Evolutionary conservation across 2,113 vertebrate species (phyloP).

Genomic region (Acrocephalus kingi): DNA sequence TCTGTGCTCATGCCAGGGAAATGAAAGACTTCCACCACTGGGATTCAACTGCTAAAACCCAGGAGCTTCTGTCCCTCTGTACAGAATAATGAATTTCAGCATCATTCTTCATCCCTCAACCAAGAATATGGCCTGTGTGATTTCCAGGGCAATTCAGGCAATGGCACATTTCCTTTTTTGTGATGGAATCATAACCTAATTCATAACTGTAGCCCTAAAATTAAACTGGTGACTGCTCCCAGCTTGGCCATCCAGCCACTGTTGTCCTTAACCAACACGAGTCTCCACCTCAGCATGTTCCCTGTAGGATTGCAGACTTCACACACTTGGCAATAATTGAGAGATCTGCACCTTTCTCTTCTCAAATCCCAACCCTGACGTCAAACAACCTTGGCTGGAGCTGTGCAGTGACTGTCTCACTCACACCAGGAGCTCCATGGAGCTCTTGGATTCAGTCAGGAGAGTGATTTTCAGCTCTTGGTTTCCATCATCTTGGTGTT

Average conservation of each 20-base stretch:
- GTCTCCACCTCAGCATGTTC: not conserved
- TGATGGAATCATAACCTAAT: not conserved
- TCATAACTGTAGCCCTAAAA: not conserved
- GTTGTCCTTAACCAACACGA: not conserved
- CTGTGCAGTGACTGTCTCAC: not conserved
- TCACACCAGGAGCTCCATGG: not conserved
- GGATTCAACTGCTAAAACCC: not conserved
- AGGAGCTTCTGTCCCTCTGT: not conserved
- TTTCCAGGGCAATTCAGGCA: not conserved
- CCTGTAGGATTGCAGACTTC: not conserved
- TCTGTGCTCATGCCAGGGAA: not conserved
- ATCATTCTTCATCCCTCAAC: not conserved
- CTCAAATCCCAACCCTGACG: not conserved
- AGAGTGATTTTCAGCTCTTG: not conserved
- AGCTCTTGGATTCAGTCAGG: not conserved
- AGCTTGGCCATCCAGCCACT: not conserved
- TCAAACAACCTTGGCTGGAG: not conserved
- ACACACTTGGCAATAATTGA: not conserved
- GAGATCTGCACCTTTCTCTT: not conserved
- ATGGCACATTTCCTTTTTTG: not conserved
- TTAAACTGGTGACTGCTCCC: not conserved
- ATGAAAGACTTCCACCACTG: not conserved
- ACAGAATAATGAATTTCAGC: not conserved
- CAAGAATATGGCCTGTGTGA: not conserved
- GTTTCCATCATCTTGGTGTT: not conserved